Conservation (phyloP, 2,797 vertebrate species). For the Aythya fuligula region DNA sequence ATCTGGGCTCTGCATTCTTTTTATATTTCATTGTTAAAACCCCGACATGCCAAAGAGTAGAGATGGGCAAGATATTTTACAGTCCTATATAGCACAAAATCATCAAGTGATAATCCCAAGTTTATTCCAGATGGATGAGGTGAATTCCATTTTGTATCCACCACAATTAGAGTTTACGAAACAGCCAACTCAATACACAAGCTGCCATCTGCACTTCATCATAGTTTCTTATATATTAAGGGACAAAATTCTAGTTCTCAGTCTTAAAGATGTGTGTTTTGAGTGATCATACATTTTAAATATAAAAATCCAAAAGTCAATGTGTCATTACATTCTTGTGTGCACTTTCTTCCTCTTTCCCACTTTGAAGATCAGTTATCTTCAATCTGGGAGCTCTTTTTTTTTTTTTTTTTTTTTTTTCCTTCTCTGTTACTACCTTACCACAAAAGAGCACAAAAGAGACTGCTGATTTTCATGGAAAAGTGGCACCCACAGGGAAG, state of each 20-base stretch:
- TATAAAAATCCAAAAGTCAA: constrained; percentile 6
- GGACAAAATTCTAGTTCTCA: not conserved
- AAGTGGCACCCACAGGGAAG: not conserved
- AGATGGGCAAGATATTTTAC: constrained; percentile 20
- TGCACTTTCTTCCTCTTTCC: not conserved
- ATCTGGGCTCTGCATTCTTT: not conserved
- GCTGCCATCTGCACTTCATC: constrained; percentile 44
- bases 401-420: too few relatives aligned
- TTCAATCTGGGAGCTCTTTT: not conserved
- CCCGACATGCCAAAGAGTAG: not conserved
- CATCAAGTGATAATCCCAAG: not conserved
- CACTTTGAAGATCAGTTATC: not conserved
- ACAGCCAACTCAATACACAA: not conserved
- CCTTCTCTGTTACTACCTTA: not conserved
- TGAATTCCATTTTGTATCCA: constrained; percentile 17
- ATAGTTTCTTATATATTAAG: not conserved
- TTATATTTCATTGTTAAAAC: constrained; percentile 1
- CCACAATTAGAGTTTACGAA: constrained; percentile 25
- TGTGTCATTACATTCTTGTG: not conserved
- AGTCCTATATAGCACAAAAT: not conserved
- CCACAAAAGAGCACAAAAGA: not conserved
- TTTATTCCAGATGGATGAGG: constrained; percentile 52
- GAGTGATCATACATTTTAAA: constrained; percentile 12
- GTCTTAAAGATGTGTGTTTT: not conserved
- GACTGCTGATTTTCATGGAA: not conserved